Evolutionary conservation across 2,888 invertebrate species (phyloP).

Genomic region (Cepaea hortensis): DNA sequence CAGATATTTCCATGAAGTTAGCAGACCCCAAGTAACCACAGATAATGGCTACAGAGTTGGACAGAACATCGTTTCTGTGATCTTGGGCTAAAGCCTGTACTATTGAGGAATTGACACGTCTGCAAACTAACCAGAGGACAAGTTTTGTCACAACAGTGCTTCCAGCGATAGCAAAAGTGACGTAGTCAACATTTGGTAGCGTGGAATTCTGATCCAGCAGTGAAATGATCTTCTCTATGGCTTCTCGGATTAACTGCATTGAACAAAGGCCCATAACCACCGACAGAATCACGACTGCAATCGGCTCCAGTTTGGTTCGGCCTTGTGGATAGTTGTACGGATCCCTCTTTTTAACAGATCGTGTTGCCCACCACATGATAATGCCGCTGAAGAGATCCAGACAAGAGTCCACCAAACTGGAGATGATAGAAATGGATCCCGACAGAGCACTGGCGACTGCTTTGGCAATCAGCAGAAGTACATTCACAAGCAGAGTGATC

Average conservation of each 20-base stretch:
- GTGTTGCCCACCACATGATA: slow-evolving; percentile 55
- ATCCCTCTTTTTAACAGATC: slow-evolving; percentile 75
- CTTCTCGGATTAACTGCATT: slow-evolving; percentile 75
- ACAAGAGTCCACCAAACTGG: slow-evolving; percentile 77
- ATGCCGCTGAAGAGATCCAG: slow-evolving; percentile 77
- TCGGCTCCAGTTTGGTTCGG: slow-evolving; percentile 76
- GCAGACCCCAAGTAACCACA: slow-evolving; percentile 75
- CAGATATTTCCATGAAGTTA: slow-evolving; percentile 8
- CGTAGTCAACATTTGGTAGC: slow-evolving; percentile 61
- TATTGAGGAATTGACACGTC: slow-evolving; percentile 61
- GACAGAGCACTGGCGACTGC: slow-evolving; percentile 76
- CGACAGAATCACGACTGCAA: slow-evolving; percentile 76
- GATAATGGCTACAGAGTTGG: slow-evolving; percentile 76
- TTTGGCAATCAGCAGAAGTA: slow-evolving; percentile 74
- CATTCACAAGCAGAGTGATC: slow-evolving; percentile 49
- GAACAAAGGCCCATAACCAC: slow-evolving; percentile 78
- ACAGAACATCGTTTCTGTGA: slow-evolving; percentile 78
- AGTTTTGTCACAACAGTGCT: slow-evolving; percentile 69
- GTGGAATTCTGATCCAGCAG: slow-evolving; percentile 57
- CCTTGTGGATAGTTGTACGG: slow-evolving; percentile 77
- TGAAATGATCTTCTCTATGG: slow-evolving; percentile 70
- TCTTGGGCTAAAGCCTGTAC: slow-evolving; percentile 76
- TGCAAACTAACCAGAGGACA: slow-evolving; percentile 68
- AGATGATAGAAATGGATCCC: slow-evolving; percentile 78
- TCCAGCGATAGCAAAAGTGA: slow-evolving; percentile 67